phyloP scores from a whole-genome alignment of 2,888 invertebrate genomes.

The Diploptera punctata region DNA sequence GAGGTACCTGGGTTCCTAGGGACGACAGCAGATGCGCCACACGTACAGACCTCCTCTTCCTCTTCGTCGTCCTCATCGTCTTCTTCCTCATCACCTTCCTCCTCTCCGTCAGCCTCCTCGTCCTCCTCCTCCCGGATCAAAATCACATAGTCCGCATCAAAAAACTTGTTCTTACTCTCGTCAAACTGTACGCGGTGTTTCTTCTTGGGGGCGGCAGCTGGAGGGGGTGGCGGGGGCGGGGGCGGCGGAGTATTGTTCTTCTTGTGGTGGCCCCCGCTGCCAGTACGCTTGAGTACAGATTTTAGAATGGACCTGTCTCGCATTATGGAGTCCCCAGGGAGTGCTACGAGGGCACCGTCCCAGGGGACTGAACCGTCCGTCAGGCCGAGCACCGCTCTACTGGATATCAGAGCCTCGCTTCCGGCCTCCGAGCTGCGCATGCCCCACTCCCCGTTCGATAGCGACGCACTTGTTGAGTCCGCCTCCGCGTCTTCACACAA shows the following conservation, averaged over 20 bases:
- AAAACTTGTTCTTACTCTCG: conserved; percentile 88
- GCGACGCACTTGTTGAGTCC: neutral
- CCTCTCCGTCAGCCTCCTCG: conserved; percentile 65
- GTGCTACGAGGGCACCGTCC: no score
- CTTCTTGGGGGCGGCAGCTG: conserved; percentile 56
- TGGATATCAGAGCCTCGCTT: neutral
- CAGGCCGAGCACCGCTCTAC: neutral
- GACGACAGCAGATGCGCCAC: conserved; percentile 19
- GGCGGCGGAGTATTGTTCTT: conserved; percentile 52
- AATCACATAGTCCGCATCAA: conserved; percentile 92
- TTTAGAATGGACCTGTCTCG: conserved; percentile 57
- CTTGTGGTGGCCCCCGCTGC: conserved; percentile 55
- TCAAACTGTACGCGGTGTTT: conserved; percentile 87
- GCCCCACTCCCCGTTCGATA: neutral
- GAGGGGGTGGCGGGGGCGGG: conserved; percentile 19
- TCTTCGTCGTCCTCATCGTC: conserved; percentile 37
- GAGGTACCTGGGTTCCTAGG: no score
- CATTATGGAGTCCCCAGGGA: no score
- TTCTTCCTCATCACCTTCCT: conserved; percentile 49
- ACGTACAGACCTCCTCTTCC: conserved; percentile 40
- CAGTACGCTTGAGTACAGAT: conserved; percentile 78
- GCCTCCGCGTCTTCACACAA: no score
- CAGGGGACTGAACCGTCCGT: no score
- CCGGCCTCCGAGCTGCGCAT: neutral
- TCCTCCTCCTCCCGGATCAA: conserved; percentile 87